These are phyloP conservation scores for Drosophila willistoni DNA, from an alignment of 1,140 invertebrate species.

Conservation along the genomic window DNA sequence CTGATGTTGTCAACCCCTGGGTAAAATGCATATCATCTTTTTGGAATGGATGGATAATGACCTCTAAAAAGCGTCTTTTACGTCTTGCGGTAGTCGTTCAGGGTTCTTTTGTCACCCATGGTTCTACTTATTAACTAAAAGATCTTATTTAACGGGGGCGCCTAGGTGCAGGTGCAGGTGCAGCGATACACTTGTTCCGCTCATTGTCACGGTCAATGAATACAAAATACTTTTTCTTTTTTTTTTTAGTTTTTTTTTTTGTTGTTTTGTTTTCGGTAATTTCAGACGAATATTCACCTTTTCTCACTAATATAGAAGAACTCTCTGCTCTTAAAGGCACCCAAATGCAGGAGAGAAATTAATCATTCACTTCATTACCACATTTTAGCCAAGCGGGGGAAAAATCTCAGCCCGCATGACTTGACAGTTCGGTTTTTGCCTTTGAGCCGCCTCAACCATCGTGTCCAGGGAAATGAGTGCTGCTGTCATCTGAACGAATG, in stretches of 20 bases:
- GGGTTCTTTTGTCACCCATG: slow-evolving; percentile 58
- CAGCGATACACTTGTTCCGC: slow-evolving; percentile 13
- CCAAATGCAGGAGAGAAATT: slow-evolving; percentile 61
- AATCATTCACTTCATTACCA: slow-evolving; percentile 69
- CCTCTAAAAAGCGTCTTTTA: slow-evolving; percentile 24
- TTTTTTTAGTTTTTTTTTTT: slow-evolving; percentile 23
- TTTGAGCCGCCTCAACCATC: slow-evolving; percentile 6
- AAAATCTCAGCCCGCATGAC: slow-evolving; percentile 54
- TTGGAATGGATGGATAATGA: slow-evolving; percentile 53
- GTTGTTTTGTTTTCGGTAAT: slow-evolving; percentile 51
- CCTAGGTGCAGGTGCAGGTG: slow-evolving; percentile 50
- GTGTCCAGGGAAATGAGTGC: slow-evolving; percentile 25
- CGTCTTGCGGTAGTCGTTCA: neutral
- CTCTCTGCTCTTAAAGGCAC: neutral
- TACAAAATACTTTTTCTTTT: slow-evolving; percentile 36
- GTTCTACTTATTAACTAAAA: slow-evolving; percentile 20
- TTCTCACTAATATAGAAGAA: no score
- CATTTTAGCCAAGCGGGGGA: slow-evolving; percentile 47
- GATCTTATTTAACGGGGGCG: neutral
- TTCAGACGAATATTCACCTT: slow-evolving; percentile 15
- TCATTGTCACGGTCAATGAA: slow-evolving; percentile 68
- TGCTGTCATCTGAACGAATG: slow-evolving; percentile 38
- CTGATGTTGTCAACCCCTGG: slow-evolving; percentile 71
- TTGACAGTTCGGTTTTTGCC: slow-evolving; percentile 39
- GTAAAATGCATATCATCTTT: slow-evolving; percentile 23